Evolutionary conservation across 2,797 vertebrate species (phyloP), one percentile per base, ranked within the genome.

Genomic region (Callimico goeldii): DNA sequence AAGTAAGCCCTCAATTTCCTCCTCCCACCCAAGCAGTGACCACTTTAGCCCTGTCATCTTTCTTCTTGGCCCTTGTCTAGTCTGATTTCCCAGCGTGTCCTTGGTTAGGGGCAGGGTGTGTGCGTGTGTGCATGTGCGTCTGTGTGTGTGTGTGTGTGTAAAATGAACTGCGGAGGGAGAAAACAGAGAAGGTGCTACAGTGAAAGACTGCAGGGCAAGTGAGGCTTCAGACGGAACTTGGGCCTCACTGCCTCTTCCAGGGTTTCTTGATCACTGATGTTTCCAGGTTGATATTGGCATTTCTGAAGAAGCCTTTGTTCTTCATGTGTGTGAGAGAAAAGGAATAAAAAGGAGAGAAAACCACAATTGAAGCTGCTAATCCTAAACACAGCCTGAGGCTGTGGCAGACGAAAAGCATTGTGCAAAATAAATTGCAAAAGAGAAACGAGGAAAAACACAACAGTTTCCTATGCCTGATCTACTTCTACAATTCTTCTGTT

Each of bases 381-480:
- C 12, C 33, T 28, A 85, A 26, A 90, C 30, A 96, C 77, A 87
- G 26, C 96, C 80, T 76, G 1, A 41, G 90, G 96, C 97, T 81
- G 61, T 80, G 86, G 89, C 91, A 97, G 76, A 93, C 97, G 48
- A 7, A 41, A 73, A 76, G 13, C 67, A 90, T 55, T 30, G 67
- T 87, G 79, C 73, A 85, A 70, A 97, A 97, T 92, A 76, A 96
- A 92, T 64, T 67, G 88, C 43, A 17, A 82, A 52, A 85, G 91
- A 93, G 33, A 97, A 97, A 83, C 20, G 30, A 86, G 5, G 96
- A 55, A 55, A 36, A 22, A 19, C 50, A 41, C 19, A 70, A 8
- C 82, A 81, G 67, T 89, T 77, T 48, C 24, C 19, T 46, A 8
- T 11, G 70, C 73, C 7, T 52, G 24, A 55, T 57, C 48, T 95